Evolutionary conservation across 2,113 vertebrate species (phyloP).

Genomic region (Eptesicus fuscus): DNA sequence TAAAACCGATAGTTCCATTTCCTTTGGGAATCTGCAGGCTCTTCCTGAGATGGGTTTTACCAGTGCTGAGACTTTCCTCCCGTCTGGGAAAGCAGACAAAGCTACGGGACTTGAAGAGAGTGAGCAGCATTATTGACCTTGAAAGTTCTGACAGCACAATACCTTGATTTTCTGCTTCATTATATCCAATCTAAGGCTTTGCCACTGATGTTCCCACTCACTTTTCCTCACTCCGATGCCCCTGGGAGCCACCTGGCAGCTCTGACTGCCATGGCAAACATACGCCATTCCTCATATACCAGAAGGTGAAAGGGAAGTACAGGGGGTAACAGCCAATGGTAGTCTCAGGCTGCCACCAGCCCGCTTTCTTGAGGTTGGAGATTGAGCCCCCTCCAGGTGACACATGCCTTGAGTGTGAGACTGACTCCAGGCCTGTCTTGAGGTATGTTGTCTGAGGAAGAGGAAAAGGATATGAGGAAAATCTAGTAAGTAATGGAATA

Average conservation of each 20-base stretch:
- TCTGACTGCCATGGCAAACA: not conserved
- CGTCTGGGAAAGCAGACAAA: not conserved
- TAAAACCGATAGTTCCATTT: slow-evolving; percentile 44
- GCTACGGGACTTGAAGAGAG: slow-evolving; percentile 6
- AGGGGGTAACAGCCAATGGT: not conserved
- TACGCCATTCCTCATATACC: not conserved
- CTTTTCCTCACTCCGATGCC: not conserved
- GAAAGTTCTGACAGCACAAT: slow-evolving; percentile 47
- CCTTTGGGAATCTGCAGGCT: not conserved
- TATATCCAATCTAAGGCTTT: slow-evolving; percentile 56
- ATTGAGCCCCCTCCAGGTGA: not conserved
- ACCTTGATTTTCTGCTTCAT: slow-evolving; percentile 64
- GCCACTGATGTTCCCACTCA: not conserved
- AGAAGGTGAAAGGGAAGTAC: not conserved
- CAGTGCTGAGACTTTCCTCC: not conserved
- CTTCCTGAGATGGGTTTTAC: slow-evolving; percentile 19
- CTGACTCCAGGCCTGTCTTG: not conserved
- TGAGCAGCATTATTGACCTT: slow-evolving; percentile 17
- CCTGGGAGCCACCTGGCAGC: not conserved
- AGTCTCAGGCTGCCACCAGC: not conserved
- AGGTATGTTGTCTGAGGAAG: not conserved
- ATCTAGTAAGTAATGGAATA: not conserved
- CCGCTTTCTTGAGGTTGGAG: not conserved
- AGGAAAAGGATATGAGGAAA: slow-evolving; percentile 8
- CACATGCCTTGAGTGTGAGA: not conserved